phyloP scores from a whole-genome alignment of 2,797 vertebrate species.

The Halcyon chelicuti region DNA sequence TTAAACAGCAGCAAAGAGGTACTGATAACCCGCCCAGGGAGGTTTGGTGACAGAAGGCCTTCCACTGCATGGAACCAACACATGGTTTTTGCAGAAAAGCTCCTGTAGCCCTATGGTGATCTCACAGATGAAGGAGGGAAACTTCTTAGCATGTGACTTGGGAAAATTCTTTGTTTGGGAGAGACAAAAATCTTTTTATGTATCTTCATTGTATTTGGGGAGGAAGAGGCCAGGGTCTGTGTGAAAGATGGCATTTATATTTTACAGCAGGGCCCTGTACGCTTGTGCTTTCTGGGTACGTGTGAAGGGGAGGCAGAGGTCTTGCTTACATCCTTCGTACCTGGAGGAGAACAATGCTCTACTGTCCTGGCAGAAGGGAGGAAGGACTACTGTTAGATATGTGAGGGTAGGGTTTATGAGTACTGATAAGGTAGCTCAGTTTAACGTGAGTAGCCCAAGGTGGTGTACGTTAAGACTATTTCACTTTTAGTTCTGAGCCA shows the following conservation, averaged over 20 bases:
- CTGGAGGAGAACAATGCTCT: conserved; percentile 20
- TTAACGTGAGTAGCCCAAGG: not conserved
- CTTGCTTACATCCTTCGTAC: not conserved
- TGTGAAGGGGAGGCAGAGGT: not conserved
- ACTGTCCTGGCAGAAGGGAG: conserved; percentile 4
- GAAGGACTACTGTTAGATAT: conserved; percentile 2
- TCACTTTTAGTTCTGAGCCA: not conserved
- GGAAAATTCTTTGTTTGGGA: not conserved
- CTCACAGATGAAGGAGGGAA: not conserved
- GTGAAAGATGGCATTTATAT: not conserved
- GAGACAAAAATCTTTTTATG: not conserved
- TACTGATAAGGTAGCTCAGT: conserved; percentile 25
- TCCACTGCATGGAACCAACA: not conserved
- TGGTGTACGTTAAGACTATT: not conserved
- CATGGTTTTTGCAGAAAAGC: not conserved
- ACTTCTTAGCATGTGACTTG: not conserved
- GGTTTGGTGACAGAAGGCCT: not conserved
- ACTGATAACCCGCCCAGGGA: not conserved
- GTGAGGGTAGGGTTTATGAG: conserved; percentile 32
- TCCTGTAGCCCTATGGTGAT: not conserved
- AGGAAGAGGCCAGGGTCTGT: not conserved
- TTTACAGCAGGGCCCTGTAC: not conserved
- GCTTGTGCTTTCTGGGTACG: not conserved
- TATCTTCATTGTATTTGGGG: not conserved
- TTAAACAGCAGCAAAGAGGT: not conserved